Conservation (phyloP, 2,113 vertebrate genomes). For the Phodopus roborovskii region DNA sequence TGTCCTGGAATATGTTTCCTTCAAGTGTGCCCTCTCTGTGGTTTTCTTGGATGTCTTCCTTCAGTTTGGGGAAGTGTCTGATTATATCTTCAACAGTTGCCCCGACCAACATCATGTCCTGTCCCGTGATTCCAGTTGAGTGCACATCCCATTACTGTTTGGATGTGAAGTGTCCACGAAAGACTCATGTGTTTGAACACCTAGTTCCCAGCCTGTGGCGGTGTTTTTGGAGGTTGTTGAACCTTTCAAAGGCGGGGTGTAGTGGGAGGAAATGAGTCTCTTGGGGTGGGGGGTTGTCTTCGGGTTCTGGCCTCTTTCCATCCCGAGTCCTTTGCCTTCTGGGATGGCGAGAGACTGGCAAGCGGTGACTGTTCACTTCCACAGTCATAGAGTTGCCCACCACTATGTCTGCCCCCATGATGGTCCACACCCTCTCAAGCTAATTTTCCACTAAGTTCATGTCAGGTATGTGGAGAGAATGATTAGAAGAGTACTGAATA, state of each 20-base stretch:
- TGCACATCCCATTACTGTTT: neutral
- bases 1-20: neutral
- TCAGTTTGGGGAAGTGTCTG: too few species aligned
- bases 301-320: neutral
- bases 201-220: neutral
- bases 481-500: neutral
- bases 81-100: neutral
- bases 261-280: neutral
- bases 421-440: neutral
- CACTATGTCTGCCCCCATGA: neutral
- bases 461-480: neutral
- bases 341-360: neutral
- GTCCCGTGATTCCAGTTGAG: neutral
- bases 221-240: neutral
- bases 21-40: neutral
- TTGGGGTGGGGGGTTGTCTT: too few species aligned
- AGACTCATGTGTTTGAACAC: neutral
- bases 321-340: neutral
- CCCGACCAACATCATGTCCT: neutral
- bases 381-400: too few species aligned
- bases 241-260: neutral
- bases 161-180: too few species aligned
- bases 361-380: neutral
- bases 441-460: too few species aligned
- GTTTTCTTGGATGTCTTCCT: neutral